phyloP scores from a whole-genome alignment of 2,113 vertebrate genomes.

The Phylloscopus trochiloides region DNA sequence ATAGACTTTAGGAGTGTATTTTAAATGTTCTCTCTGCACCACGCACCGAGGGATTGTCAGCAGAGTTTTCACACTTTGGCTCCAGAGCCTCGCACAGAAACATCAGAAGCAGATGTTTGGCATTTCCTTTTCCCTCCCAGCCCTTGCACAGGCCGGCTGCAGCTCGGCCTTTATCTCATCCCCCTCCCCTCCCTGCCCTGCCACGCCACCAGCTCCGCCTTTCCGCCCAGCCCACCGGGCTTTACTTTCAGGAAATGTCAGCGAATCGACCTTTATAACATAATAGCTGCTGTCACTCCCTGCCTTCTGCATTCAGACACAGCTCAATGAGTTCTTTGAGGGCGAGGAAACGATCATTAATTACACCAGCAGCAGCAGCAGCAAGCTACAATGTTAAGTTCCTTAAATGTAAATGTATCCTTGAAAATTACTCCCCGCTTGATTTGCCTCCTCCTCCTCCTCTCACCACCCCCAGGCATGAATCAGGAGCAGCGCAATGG shows the following conservation, averaged over 20 bases:
- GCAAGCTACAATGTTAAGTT: not conserved
- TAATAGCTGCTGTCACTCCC: not conserved
- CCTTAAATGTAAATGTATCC: not conserved
- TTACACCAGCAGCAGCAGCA: not conserved
- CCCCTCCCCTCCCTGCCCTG: not conserved
- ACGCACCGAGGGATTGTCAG: not conserved
- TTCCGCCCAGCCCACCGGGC: not conserved
- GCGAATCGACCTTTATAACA: not conserved
- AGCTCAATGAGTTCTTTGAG: not conserved
- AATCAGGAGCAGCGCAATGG: not conserved
- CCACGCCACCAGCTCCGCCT: not conserved
- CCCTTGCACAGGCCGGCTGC: not conserved
- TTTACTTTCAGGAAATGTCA: not conserved
- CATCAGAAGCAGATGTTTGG: not conserved
- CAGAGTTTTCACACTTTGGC: not conserved
- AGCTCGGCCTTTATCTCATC: not conserved
- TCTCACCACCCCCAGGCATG: not conserved
- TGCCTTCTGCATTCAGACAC: fast-evolving
- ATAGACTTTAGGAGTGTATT: fast-evolving
- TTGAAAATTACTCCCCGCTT: not conserved
- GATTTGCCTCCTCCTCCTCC: not conserved
- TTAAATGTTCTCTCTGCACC: not conserved
- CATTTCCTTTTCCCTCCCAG: not conserved
- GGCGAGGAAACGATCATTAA: not conserved
- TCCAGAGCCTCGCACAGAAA: not conserved